These are phyloP conservation scores for Ypsolopha sequella DNA, from an alignment of 2,888 invertebrate species.

Conservation along the genomic window DNA sequence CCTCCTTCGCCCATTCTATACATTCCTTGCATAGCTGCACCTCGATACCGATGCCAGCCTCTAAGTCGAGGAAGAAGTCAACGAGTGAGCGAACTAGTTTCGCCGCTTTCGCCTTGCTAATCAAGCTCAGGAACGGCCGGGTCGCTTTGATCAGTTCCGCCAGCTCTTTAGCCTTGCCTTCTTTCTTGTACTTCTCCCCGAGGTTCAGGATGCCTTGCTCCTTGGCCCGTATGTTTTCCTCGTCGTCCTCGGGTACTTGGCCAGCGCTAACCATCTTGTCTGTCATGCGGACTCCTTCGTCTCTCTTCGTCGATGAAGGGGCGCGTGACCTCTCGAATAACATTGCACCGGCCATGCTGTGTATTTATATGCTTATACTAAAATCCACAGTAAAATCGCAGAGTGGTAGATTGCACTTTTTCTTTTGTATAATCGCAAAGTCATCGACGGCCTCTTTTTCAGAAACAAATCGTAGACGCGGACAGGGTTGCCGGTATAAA, in stretches of 20 bases:
- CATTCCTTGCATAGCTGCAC: conserved; percentile 95
- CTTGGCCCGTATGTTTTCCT: conserved; percentile 90
- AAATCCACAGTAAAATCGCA: conserved; percentile 49
- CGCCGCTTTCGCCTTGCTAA: conserved; percentile 99
- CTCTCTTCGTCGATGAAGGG: conserved; percentile 79
- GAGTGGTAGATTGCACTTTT: conserved; percentile 49
- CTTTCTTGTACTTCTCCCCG: conserved; percentile 92
- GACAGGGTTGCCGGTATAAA: conserved; percentile 33
- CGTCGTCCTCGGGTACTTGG: conserved; percentile 84
- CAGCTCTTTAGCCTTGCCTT: conserved; percentile 92
- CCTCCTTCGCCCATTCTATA: conserved; percentile 99
- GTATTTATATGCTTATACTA: conserved; percentile 62
- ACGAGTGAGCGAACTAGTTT: conserved; percentile 97
- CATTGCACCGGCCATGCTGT: conserved; percentile 90
- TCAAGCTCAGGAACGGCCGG: conserved; percentile 92
- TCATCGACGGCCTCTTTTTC: conserved; percentile 56
- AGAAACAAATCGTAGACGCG: conserved; percentile 68
- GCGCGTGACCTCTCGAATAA: conserved; percentile 89
- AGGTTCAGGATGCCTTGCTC: conserved; percentile 95
- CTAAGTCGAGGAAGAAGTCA: conserved; percentile 97
- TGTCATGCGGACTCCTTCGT: conserved; percentile 80
- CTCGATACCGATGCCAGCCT: conserved; percentile 96
- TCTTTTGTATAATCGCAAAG: conserved; percentile 69
- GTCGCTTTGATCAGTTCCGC: conserved; percentile 95
- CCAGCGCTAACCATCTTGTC: conserved; percentile 85